Evolutionary conservation across 1,140 invertebrate genomes (phyloP).

Genomic region (Ceratoteleas bidentatus): DNA sequence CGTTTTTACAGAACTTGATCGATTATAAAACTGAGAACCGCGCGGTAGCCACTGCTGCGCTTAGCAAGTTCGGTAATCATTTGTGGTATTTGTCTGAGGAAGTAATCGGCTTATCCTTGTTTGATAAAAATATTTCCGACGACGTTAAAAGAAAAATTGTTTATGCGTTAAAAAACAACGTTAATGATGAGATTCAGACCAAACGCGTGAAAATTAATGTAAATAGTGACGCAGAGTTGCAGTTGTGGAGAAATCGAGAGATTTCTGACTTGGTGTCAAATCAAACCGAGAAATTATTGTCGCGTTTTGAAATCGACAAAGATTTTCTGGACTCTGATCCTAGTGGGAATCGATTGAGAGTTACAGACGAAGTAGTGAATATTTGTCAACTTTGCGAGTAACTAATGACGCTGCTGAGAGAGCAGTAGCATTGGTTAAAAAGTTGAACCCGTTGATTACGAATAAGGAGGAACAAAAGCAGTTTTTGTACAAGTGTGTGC

Average conservation of each 20-base stretch:
- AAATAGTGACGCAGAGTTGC: slow-evolving; percentile 5
- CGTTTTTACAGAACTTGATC: slow-evolving; percentile 12
- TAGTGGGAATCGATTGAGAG: slow-evolving; percentile 1
- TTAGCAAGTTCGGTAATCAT: slow-evolving; percentile 12
- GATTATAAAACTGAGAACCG: slow-evolving; percentile 17
- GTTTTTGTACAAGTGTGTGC: slow-evolving; percentile 9
- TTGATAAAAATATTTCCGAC: slow-evolving; percentile 12
- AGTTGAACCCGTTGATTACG: slow-evolving; percentile 15
- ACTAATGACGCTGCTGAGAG: slow-evolving; percentile 18
- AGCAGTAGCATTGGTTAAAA: slow-evolving; percentile 17
- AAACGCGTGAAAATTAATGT: slow-evolving; percentile 15
- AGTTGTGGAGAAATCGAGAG: slow-evolving; percentile 13
- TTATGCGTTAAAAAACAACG: slow-evolving; percentile 11
- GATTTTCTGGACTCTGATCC: slow-evolving; percentile 16
- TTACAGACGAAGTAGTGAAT: neutral
- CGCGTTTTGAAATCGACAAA: slow-evolving; percentile 5
- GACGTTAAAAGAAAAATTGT: slow-evolving; percentile 20
- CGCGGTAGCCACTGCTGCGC: slow-evolving; percentile 9
- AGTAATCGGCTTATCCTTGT: slow-evolving; percentile 17
- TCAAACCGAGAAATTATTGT: slow-evolving; percentile 13
- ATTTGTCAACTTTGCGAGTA: slow-evolving; percentile 10
- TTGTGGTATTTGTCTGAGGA: slow-evolving; percentile 30
- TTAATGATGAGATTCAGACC: neutral
- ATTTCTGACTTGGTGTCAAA: slow-evolving; percentile 23
- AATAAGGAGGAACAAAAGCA: slow-evolving; percentile 21